Evolutionary conservation across 2,888 invertebrate species (phyloP), one percentile per base, ranked within the genome.

Genomic region (Orthosia cruda): DNA sequence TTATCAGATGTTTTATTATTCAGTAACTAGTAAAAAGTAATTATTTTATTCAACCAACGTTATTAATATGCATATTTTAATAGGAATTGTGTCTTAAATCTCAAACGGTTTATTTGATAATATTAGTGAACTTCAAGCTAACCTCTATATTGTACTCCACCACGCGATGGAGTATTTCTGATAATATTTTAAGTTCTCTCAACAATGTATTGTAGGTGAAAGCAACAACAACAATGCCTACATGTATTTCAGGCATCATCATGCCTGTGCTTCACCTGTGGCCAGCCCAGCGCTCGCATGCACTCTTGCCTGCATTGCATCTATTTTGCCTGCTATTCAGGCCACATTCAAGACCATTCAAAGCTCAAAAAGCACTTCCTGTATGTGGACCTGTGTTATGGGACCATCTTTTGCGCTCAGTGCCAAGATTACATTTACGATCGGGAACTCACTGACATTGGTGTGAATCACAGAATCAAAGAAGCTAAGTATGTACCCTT

Each of bases 381-480:
- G 85, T 98, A 99, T 75, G 97, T 99, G 88, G 99, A 99, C 92
- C 95, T 99, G 66, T 97, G 97, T 71, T 99, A 98, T 94, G 99
- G 99, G 61, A 98, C 98, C 92, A 97, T 99, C 15, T 98, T 98
- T 94, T 99, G 99, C 94, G 98, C 98, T 91, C 97, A 98, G 89
- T 99, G 99, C 93, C 97, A 98, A 80, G 99, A 99, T 94, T 99
- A 99, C 93, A 98, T 99, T 66, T 99, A 99, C 94, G 99, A 99
- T 92, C 95, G 97, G 77, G 98, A 98, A 86, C 93, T 97, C 62
- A 96, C 97, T 73, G 97, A 97, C 74, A 97, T 97, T 87, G 96
- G 97, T 49, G 93, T 96, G 77, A 91, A 93, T 61, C 97, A 97
- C 88, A 94, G 97, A 83, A 91, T 97, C 74, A 96, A 97, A 80